Conservation (phyloP, 2,797 vertebrate genomes). For the Champsocephalus esox region DNA sequence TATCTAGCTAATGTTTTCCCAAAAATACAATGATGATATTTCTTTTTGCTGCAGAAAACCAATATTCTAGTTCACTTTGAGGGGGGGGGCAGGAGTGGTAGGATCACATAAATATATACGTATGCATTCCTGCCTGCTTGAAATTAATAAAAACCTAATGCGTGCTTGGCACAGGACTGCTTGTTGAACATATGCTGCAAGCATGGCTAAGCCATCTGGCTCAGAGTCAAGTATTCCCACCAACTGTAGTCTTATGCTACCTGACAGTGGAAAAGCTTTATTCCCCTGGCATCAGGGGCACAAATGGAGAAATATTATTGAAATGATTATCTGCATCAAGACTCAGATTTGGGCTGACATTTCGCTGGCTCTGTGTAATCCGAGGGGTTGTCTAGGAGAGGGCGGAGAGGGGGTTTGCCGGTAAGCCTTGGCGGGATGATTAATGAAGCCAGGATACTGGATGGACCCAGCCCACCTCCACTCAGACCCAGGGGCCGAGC, state of each 20-base stretch:
- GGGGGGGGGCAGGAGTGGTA: conserved; percentile 50
- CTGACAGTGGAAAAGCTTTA: conserved; percentile 99
- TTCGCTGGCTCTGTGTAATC: conserved; percentile 99
- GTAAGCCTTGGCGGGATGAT: conserved; percentile 98
- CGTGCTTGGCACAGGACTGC: conserved; percentile 91
- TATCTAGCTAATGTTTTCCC: conserved; percentile 20
- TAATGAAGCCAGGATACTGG: conserved; percentile 98
- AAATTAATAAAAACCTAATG: conserved; percentile 99
- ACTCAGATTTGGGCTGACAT: conserved; percentile 99
- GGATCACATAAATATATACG: conserved; percentile 94
- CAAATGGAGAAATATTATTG: conserved; percentile 99
- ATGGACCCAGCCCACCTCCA: conserved; percentile 97
- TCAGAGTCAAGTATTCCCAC: conserved; percentile 99
- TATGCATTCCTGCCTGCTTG: conserved; percentile 93
- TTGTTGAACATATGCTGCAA: conserved; percentile 99
- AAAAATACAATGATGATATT: conserved; percentile 19
- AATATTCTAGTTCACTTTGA: conserved; percentile 63
- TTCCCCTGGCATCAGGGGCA: conserved; percentile 98
- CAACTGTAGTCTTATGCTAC: conserved; percentile 99
- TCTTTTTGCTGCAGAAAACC: conserved; percentile 61
- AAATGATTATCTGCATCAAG: conserved; percentile 99
- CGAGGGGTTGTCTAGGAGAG: conserved; percentile 98
- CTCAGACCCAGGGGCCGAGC: conserved; percentile 95
- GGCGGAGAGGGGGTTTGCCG: conserved; percentile 92
- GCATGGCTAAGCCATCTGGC: conserved; percentile 99